phyloP scores from a whole-genome alignment of 1,140 invertebrate genomes.

The Macrotrachela quadricornifera region DNA sequence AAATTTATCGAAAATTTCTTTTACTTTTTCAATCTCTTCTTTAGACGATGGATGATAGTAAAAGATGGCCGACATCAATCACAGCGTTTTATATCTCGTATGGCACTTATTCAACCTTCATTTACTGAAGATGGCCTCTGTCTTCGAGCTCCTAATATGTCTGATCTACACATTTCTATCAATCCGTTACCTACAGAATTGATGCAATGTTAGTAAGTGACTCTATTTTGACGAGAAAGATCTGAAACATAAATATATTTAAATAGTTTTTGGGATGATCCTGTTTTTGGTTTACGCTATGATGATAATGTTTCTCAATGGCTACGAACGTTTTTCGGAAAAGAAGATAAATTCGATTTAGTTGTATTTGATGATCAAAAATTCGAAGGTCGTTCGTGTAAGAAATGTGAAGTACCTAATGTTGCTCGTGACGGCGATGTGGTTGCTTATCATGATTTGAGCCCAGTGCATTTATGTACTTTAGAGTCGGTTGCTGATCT shows the following conservation, averaged over 20 bases:
- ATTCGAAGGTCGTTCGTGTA: neutral
- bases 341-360: neutral
- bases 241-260: neutral
- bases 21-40: neutral
- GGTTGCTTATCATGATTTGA: neutral
- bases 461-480: neutral
- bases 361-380: neutral
- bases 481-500: neutral
- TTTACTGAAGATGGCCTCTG: neutral
- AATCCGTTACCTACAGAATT: no score
- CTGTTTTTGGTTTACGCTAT: neutral
- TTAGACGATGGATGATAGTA: slow-evolving; percentile 8
- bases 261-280: neutral
- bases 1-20: neutral
- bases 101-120: slow-evolving; percentile 1
- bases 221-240: no score
- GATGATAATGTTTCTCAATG: neutral
- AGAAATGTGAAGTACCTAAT: neutral
- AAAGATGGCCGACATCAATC: neutral
- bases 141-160: neutral
- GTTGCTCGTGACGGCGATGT: neutral
- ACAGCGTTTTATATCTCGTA: slow-evolving; percentile 2
- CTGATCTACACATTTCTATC: no score
- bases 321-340: neutral
- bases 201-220: no score